A percentile compares a stretch with the other conserved stretches of the same genome.
Conservation (phyloP, 2,888 invertebrate species). For the Caenorhabditis doughertyi region DNA sequence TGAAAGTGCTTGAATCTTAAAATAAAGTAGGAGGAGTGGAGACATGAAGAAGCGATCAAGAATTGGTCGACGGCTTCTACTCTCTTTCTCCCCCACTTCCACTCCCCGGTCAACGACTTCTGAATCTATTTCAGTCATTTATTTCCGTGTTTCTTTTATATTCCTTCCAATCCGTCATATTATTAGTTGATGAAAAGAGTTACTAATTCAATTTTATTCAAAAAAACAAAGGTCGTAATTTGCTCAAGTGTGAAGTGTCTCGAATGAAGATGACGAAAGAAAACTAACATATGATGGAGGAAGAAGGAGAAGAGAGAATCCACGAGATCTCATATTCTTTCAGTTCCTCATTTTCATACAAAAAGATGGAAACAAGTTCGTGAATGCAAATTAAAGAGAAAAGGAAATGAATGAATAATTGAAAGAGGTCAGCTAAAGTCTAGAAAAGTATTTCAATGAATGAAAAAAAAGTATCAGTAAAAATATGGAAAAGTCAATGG, state of each 20-base stretch:
- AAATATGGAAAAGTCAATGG: neutral
- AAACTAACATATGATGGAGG: constrained; percentile 16
- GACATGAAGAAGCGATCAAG: constrained; percentile 40
- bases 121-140: constrained; percentile 46
- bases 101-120: constrained; percentile 9
- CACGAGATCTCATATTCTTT: constrained; percentile 10
- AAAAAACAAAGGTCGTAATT: constrained; percentile 3
- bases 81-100: neutral
- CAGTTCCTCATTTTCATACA: constrained; percentile 37
- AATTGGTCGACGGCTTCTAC: constrained; percentile 44
- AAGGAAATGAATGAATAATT: constrained; percentile 50
- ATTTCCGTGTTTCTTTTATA: constrained; percentile 44
- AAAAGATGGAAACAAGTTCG: constrained; percentile 12
- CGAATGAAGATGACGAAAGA: neutral
- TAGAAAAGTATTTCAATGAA: constrained; percentile 3
- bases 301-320: too few relatives aligned
- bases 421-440: constrained; percentile 20
- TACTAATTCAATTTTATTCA: neutral
- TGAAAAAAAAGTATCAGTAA: neutral
- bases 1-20: constrained; percentile 46
- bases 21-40: constrained; percentile 39
- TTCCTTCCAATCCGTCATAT: neutral
- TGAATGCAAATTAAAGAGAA: constrained; percentile 35
- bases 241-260: neutral
- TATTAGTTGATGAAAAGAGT: constrained; percentile 14